A percentile compares a stretch with the other conserved stretches of the same genome.
These are phyloP conservation scores for Ellobius talpinus DNA, from an alignment of 2,113 vertebrate genomes.

Conservation along the genomic window DNA sequence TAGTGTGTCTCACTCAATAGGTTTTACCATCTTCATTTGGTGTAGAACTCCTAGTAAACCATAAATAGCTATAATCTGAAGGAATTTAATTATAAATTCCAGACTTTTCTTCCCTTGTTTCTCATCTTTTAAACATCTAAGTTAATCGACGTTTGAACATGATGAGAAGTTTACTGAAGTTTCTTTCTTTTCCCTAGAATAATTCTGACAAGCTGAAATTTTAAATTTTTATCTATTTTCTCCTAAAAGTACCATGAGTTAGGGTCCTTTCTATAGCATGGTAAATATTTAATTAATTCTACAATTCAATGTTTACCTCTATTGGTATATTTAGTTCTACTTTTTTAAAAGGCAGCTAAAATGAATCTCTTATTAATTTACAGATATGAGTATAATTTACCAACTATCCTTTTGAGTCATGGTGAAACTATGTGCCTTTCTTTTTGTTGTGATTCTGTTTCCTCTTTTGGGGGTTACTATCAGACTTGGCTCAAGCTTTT, in stretches of 20 bases:
- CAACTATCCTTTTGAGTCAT: not conserved
- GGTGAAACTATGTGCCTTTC: not conserved
- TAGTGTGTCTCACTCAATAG: not conserved
- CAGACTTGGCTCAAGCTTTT: not conserved
- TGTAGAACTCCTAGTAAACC: not conserved
- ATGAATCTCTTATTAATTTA: not conserved
- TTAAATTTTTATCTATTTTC: not conserved
- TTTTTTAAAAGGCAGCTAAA: not conserved
- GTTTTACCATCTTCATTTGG: not conserved
- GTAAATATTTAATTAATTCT: not conserved
- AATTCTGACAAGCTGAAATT: not conserved
- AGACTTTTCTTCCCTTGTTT: not conserved
- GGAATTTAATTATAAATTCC: not conserved
- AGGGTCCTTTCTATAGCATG: not conserved
- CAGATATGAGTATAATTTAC: not conserved
- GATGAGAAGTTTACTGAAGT: not conserved
- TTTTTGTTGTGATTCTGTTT: not conserved
- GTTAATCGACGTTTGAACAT: not conserved
- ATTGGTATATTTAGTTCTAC: not conserved
- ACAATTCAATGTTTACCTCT: not conserved
- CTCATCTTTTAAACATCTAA: not conserved
- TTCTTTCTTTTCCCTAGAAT: not conserved
- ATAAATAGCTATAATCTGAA: no score
- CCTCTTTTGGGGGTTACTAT: not conserved
- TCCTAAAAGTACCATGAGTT: not conserved